phyloP scores from a whole-genome alignment of 35 echinoderm and acorn worm species.

The Strongylocentrotus purpuratus region DNA sequence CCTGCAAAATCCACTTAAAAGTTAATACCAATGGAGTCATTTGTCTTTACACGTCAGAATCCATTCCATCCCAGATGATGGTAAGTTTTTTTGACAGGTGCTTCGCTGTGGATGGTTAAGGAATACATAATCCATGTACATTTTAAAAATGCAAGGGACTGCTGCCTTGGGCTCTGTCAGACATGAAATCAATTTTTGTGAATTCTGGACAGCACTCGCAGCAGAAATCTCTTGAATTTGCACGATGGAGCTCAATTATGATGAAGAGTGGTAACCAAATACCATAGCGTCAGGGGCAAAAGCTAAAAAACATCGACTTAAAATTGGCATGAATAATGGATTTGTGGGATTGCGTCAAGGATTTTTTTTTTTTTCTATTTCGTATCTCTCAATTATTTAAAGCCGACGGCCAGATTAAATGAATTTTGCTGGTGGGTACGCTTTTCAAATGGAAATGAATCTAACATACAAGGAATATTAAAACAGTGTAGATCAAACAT shows the following conservation, averaged over 20 bases:
- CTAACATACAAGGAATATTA: neutral
- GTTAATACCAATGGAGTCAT: too few species aligned
- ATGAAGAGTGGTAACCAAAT: neutral
- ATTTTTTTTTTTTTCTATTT: neutral
- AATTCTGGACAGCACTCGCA: neutral
- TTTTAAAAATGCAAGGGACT: neutral
- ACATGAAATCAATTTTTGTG: neutral
- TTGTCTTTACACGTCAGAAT: neutral
- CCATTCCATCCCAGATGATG: neutral
- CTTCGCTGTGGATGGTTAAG: neutral
- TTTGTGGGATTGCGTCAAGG: neutral
- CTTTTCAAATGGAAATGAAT: neutral
- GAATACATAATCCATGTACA: constrained; percentile 1
- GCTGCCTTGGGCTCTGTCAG: neutral
- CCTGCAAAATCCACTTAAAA: too few species aligned
- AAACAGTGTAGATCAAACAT: too few species aligned
- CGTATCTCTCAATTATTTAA: neutral
- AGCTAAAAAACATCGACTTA: neutral
- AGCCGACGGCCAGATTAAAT: neutral
- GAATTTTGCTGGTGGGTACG: neutral
- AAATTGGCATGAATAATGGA: neutral
- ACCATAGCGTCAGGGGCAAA: neutral
- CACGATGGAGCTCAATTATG: neutral
- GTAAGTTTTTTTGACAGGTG: neutral
- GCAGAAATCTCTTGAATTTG: neutral